Base-by-base conservation (phyloP, 2,888 invertebrate species). In the Sphecodes monilicornis region DNA sequence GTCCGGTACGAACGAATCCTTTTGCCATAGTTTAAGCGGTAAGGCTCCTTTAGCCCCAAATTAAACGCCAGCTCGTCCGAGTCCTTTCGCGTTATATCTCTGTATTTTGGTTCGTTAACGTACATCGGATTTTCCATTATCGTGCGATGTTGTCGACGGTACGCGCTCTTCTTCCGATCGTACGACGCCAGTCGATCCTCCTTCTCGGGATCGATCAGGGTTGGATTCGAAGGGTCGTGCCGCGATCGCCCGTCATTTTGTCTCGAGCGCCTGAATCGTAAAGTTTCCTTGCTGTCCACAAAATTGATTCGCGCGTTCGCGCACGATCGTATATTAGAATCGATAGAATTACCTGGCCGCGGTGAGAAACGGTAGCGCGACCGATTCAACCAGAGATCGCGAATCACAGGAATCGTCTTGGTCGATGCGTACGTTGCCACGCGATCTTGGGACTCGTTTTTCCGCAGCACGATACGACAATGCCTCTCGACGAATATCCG, bases 81-180 rank as follows among this genome's bases (percentile, higher is more conserved):
- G 29, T 77, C 66, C 6, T 90, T 83, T 10, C 68, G 1, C 1
- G 86, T 78, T n/a, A 93, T 84, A 39, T 88, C 68, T n/a, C 90
- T 77, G 91, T 90, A 92, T 0, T 72, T 64, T 0, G 93, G 93
- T 36, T 92, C 93, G 11, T 68, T 22, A 11, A 11, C 68, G 39
- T n/a, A 68, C 36, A 68, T 1, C 36, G 13, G n/a, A 39, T 68
- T 39, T 11, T n/a, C 13, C 11, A 39, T n/a, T 8, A 22, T 39
- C 68, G 22, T 0, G 1, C 68, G 36, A 5, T 68, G 4, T 5
- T 32, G 5, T 29, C 64, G 29, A 29, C 13, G 3, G 29, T 60
- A 60, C 3, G 60, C 29, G 29, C 29, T 29, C 13, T 1, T 18
- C 29, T 64, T 32, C 29, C 18, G 5, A 16, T 32, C 6, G 64